phyloP scores from a whole-genome alignment of 2,797 vertebrate genomes.

The Sebastes aleutianus region DNA sequence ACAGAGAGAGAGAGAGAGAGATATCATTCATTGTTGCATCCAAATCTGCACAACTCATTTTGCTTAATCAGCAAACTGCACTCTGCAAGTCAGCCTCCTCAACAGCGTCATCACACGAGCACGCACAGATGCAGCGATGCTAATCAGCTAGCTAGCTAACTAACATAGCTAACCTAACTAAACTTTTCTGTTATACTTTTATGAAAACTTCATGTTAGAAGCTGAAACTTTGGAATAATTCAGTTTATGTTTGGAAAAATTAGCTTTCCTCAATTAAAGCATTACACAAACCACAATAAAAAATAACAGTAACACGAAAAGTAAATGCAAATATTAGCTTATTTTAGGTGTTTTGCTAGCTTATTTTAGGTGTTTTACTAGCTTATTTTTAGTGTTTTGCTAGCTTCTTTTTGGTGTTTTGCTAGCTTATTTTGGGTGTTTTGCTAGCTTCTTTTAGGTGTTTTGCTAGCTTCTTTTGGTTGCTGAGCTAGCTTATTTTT shows the following conservation, averaged over 20 bases:
- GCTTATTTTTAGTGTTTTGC: fast-evolving
- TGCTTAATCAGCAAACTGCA: constrained; percentile 77
- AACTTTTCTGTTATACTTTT: neutral
- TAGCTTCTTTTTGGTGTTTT: too few relatives aligned
- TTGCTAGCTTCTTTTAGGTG: too few relatives aligned
- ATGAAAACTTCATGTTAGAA: neutral
- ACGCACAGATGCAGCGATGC: neutral
- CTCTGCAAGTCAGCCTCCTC: constrained; percentile 40
- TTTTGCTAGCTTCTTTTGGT: too few relatives aligned
- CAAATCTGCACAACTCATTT: constrained; percentile 17
- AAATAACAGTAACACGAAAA: neutral
- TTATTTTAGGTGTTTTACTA: too few relatives aligned
- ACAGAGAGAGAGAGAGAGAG: neutral
- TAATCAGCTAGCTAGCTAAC: neutral
- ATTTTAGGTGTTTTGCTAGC: too few relatives aligned
- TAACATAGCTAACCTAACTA: neutral
- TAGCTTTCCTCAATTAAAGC: neutral
- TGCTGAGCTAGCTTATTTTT: fast-evolving
- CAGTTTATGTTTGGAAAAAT: neutral
- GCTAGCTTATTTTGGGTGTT: too few relatives aligned
- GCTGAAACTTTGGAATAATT: neutral
- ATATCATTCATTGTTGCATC: constrained; percentile 6
- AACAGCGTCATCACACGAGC: constrained; percentile 22
- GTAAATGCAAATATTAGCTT: neutral
- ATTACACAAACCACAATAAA: neutral